These are phyloP conservation scores for Antitype chi DNA, from an alignment of 2,888 invertebrate genomes.

Conservation along the genomic window DNA sequence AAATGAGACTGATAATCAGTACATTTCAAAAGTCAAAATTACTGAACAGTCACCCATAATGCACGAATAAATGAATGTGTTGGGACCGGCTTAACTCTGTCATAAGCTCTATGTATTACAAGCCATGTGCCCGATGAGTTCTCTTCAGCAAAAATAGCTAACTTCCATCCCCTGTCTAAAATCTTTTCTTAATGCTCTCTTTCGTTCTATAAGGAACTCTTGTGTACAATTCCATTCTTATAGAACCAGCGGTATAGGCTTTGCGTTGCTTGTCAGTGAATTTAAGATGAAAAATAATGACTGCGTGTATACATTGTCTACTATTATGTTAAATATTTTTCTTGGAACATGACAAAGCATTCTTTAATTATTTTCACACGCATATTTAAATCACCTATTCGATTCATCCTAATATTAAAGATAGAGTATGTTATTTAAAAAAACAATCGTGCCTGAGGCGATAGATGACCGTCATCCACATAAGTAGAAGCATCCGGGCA, in stretches of 20 bases:
- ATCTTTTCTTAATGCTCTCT: background rate
- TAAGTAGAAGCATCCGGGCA: slow-evolving; percentile 64
- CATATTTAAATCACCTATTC: slow-evolving; percentile 13
- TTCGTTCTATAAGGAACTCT: background rate
- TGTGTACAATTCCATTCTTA: background rate
- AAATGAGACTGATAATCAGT: too few species aligned
- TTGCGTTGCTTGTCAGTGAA: background rate
- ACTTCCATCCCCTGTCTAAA: background rate
- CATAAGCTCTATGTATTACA: background rate
- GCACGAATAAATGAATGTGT: background rate
- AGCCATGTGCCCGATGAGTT: background rate
- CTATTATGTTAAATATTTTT: background rate
- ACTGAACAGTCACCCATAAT: too few species aligned
- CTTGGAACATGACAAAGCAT: slow-evolving; percentile 10
- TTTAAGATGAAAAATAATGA: slow-evolving; percentile 6
- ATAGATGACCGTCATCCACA: slow-evolving; percentile 36
- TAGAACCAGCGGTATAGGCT: background rate
- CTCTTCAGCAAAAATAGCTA: background rate
- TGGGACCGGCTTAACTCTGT: background rate
- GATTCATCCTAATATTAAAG: slow-evolving; percentile 1
- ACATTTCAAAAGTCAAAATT: too few species aligned
- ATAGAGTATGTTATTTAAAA: slow-evolving; percentile 25
- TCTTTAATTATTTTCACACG: slow-evolving; percentile 21
- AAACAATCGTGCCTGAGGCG: slow-evolving; percentile 45
- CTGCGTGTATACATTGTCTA: background rate